These are phyloP conservation scores for Microplitis demolitor DNA, from an alignment of 1,140 invertebrate genomes.

Conservation along the genomic window DNA sequence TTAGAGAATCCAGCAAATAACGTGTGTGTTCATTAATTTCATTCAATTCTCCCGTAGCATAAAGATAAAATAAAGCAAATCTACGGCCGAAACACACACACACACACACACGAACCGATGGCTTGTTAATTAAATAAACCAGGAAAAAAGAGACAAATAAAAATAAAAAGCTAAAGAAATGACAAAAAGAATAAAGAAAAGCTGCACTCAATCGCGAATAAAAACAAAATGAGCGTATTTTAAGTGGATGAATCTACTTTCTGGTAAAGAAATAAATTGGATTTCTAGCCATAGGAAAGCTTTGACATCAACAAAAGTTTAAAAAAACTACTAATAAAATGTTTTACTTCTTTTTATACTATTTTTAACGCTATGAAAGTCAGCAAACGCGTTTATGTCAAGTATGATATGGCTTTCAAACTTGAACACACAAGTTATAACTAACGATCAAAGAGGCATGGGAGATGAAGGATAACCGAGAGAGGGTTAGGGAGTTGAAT, in stretches of 20 bases:
- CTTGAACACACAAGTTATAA: neutral
- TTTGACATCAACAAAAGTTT: neutral
- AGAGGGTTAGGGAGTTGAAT: too few species aligned
- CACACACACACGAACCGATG: neutral
- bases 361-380: neutral
- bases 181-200: neutral
- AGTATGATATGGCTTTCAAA: neutral
- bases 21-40: neutral
- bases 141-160: neutral
- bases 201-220: neutral
- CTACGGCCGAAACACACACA: neutral
- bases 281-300: neutral
- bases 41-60: neutral
- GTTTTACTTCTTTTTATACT: neutral
- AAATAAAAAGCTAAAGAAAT: neutral
- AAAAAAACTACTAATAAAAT: neutral
- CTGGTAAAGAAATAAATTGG: neutral
- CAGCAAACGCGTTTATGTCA: too few species aligned
- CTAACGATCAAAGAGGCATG: neutral
- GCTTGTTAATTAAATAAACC: conserved; percentile 8
- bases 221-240: neutral
- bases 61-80: neutral
- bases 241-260: neutral
- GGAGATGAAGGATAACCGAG: neutral
- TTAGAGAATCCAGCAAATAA: too few species aligned